A percentile compares a stretch with the other conserved stretches of the same genome.
These are phyloP conservation scores for Lasioglossum pauxillum DNA, from an alignment of 2,888 invertebrate genomes.

Conservation along the genomic window DNA sequence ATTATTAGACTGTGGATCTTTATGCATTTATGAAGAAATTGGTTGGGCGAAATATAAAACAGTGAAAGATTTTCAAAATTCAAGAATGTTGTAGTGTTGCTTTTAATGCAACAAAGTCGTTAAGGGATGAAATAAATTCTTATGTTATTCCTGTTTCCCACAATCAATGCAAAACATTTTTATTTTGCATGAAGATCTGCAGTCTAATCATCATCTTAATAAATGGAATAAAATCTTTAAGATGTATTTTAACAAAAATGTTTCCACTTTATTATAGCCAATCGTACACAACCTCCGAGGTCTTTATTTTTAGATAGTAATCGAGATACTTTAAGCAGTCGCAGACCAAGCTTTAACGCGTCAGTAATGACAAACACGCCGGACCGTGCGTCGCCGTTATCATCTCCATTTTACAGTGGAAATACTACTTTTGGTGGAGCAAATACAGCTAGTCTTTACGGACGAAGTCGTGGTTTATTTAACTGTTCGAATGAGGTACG, in stretches of 20 bases:
- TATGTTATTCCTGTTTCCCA: too few species aligned
- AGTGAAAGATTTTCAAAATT: too few species aligned
- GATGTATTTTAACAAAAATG: background rate
- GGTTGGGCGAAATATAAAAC: too few species aligned
- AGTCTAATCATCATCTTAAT: background rate
- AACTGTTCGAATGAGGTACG: slow-evolving; percentile 74
- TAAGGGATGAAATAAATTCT: too few species aligned
- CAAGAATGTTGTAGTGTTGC: too few species aligned
- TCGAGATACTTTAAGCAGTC: slow-evolving; percentile 85
- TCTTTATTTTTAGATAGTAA: slow-evolving; percentile 83
- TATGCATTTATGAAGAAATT: too few species aligned
- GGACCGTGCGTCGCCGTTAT: slow-evolving; percentile 83
- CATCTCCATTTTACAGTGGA: slow-evolving; percentile 91
- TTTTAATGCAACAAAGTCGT: too few species aligned
- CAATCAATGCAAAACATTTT: too few species aligned
- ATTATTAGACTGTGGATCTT: background rate
- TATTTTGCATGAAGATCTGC: too few species aligned
- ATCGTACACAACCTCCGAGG: slow-evolving; percentile 80
- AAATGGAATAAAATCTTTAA: background rate
- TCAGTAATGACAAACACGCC: slow-evolving; percentile 84
- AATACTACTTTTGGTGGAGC: slow-evolving; percentile 92
- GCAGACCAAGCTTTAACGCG: slow-evolving; percentile 85
- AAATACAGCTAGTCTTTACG: slow-evolving; percentile 80
- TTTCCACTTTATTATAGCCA: slow-evolving; percentile 72
- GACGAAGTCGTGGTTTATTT: slow-evolving; percentile 74